Evolutionary conservation across 2,797 vertebrate genomes (phyloP).

Genomic region (Gila robusta): DNA sequence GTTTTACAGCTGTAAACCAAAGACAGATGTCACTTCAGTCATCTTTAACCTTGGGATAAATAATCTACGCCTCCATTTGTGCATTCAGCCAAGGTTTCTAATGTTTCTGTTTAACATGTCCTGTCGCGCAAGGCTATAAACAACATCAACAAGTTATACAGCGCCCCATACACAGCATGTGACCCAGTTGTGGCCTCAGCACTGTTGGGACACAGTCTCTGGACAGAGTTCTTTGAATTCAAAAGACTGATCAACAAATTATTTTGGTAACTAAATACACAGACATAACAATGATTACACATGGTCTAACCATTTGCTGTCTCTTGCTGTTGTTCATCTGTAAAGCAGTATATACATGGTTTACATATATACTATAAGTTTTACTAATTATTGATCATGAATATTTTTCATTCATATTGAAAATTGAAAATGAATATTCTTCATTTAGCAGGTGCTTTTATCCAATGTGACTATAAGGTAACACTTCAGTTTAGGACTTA

Average conservation of each 20-base stretch:
- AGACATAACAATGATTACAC: background rate
- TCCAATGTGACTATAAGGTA: background rate
- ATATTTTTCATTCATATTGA: background rate
- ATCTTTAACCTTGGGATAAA: background rate
- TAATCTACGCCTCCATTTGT: background rate
- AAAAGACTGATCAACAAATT: constrained; percentile 42
- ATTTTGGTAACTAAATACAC: constrained; percentile 18
- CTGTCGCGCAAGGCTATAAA: constrained; percentile 22
- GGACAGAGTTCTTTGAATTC: constrained; percentile 21
- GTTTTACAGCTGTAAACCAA: background rate
- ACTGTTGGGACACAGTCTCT: constrained; percentile 14
- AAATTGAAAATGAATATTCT: background rate
- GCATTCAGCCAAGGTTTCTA: constrained; percentile 9
- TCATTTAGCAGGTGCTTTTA: background rate
- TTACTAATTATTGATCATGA: constrained; percentile 6
- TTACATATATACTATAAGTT: constrained; percentile 1
- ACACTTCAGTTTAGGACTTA: background rate
- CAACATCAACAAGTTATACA: constrained; percentile 46
- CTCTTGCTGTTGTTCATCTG: background rate
- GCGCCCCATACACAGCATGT: constrained; percentile 46
- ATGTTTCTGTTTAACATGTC: constrained; percentile 33
- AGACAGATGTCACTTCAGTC: constrained; percentile 11
- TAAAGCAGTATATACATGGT: background rate
- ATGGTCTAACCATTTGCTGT: background rate
- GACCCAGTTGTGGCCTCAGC: constrained; percentile 38